Evolutionary conservation across 2,797 vertebrate genomes (phyloP).

Genomic region (Epinephelus awoara): DNA sequence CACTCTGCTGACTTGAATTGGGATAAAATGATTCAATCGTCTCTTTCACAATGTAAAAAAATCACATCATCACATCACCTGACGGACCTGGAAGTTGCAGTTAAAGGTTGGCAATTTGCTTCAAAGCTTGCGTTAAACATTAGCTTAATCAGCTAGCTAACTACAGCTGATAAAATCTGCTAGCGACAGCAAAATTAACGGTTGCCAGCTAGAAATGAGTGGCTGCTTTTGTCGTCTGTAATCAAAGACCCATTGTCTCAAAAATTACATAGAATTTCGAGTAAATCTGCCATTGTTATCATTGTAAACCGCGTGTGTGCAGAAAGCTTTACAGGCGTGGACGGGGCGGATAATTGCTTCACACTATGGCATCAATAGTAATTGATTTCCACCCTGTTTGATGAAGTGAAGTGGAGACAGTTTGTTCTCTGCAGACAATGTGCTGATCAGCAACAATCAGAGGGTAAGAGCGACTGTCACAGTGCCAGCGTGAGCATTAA

Average conservation of each 20-base stretch:
- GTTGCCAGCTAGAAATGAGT: neutral
- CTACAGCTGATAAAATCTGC: neutral
- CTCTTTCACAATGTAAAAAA: no score
- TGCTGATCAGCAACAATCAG: slow-evolving; percentile 55
- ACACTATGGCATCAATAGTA: neutral
- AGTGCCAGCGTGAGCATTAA: slow-evolving; percentile 29
- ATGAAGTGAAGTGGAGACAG: slow-evolving; percentile 13
- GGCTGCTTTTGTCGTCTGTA: neutral
- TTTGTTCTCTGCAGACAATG: slow-evolving; percentile 21
- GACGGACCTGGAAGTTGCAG: no score
- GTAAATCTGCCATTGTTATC: neutral
- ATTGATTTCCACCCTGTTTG: slow-evolving; percentile 27
- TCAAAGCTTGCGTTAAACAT: no score
- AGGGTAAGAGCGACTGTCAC: slow-evolving; percentile 23
- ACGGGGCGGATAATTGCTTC: neutral
- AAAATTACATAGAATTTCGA: neutral
- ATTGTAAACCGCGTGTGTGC: neutral
- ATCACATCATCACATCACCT: no score
- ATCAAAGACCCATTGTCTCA: neutral
- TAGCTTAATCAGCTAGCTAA: no score
- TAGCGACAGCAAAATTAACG: neutral
- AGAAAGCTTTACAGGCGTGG: neutral
- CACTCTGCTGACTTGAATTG: no score
- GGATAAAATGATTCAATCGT: no score
- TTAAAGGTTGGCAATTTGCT: no score